These are phyloP conservation scores for Lumbricus terrestris DNA, from an alignment of 2,888 invertebrate species.

Conservation along the genomic window DNA sequence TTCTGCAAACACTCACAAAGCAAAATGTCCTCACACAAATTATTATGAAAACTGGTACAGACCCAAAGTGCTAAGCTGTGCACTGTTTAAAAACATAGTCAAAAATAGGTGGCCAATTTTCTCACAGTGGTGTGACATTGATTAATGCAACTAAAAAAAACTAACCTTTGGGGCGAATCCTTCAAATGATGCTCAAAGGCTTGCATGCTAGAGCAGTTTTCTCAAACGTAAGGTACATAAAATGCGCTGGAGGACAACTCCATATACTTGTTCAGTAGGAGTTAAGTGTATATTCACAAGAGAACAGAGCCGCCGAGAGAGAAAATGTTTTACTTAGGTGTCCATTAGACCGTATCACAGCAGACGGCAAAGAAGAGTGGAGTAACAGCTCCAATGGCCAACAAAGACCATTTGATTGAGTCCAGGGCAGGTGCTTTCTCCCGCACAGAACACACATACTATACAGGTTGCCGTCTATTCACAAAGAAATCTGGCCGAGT, in stretches of 20 bases:
- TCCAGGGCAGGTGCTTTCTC: not conserved
- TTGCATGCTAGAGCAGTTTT: not conserved
- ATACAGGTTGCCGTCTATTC: not conserved
- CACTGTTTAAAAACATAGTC: not conserved
- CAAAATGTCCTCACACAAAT: not conserved
- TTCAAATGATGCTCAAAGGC: not conserved
- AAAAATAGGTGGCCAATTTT: not conserved
- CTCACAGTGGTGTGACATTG: not conserved
- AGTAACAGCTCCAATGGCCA: not conserved
- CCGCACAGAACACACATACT: not conserved
- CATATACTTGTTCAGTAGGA: not conserved
- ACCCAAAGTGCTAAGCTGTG: not conserved
- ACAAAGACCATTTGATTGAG: not conserved
- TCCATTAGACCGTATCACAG: not conserved
- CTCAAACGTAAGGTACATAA: not conserved
- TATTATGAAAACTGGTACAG: not conserved
- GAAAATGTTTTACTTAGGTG: conserved; percentile 3
- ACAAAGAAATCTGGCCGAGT: not conserved
- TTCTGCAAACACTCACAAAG: not conserved
- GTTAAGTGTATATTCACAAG: not conserved
- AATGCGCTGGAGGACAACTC: not conserved
- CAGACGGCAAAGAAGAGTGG: not conserved
- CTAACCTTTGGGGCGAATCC: no score
- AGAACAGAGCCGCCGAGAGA: not conserved
- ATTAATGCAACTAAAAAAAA: not conserved